These are phyloP conservation scores for Athalia rosae DNA, from an alignment of 2,888 invertebrate species.

Conservation along the genomic window DNA sequence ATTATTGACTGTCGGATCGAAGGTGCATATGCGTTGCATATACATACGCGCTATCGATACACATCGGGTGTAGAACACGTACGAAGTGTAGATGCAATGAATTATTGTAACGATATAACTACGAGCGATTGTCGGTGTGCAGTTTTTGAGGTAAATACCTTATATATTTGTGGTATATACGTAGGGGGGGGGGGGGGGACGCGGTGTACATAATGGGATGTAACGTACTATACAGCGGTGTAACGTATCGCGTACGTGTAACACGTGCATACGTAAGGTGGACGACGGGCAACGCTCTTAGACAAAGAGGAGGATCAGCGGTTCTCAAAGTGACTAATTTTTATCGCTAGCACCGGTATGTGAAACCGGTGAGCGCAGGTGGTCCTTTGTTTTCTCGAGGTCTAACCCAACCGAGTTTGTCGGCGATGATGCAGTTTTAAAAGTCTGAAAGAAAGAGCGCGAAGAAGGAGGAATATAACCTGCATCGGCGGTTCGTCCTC, in stretches of 20 bases:
- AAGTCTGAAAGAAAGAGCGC: background rate
- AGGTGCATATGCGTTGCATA: background rate
- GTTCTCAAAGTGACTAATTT: slow-evolving; percentile 10
- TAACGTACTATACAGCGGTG: no score
- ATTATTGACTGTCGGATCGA: background rate
- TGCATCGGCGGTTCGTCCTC: slow-evolving; percentile 16
- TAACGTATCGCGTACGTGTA: slow-evolving; percentile 2
- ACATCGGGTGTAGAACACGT: background rate
- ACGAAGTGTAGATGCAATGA: no score
- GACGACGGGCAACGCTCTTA: slow-evolving; percentile 33
- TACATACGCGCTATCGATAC: background rate
- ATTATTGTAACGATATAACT: background rate
- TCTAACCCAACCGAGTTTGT: background rate
- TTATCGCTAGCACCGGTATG: background rate
- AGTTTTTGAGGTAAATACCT: no score
- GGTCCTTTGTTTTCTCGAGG: slow-evolving; percentile 2
- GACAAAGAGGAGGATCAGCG: slow-evolving; percentile 31
- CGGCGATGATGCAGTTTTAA: slow-evolving; percentile 2
- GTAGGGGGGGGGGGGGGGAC: no score
- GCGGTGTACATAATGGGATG: background rate
- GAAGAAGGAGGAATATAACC: background rate
- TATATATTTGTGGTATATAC: background rate
- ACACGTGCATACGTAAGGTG: background rate
- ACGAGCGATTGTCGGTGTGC: background rate
- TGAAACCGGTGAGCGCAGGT: background rate